Conservation (phyloP, 2,797 vertebrate genomes). For the Spinus pinus region DNA sequence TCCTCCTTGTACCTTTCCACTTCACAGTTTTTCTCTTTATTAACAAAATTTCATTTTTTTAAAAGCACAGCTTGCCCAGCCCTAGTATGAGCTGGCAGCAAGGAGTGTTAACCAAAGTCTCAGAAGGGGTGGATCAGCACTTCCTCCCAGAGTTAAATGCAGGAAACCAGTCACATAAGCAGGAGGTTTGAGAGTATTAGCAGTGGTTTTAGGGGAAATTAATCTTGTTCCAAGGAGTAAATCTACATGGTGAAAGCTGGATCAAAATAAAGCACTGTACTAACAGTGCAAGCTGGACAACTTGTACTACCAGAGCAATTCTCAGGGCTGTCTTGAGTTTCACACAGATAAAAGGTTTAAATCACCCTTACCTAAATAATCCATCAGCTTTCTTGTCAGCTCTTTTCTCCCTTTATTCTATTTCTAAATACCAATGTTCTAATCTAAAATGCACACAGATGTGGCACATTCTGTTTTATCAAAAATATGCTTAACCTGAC, state of each 20-base stretch:
- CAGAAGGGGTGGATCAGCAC: neutral
- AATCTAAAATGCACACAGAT: neutral
- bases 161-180: slow-evolving; percentile 51
- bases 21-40: neutral
- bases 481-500: neutral
- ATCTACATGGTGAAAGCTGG: neutral
- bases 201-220: slow-evolving; percentile 23
- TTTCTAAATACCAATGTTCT: neutral
- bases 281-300: neutral
- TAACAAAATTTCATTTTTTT: neutral
- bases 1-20: neutral
- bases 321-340: neutral
- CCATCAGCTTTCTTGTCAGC: neutral
- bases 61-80: neutral
- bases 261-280: neutral
- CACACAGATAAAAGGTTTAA: neutral
- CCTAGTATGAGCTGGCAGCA: neutral
- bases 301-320: neutral
- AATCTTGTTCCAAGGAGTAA: slow-evolving; percentile 8
- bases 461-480: neutral
- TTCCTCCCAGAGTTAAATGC: slow-evolving; percentile 32
- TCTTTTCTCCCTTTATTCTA: neutral
- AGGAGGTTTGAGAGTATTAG: slow-evolving; percentile 34
- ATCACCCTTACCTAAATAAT: neutral
- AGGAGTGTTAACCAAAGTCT: slow-evolving; percentile 18